Conservation (phyloP, 2,797 vertebrate species). For the Bufotes viridis region DNA sequence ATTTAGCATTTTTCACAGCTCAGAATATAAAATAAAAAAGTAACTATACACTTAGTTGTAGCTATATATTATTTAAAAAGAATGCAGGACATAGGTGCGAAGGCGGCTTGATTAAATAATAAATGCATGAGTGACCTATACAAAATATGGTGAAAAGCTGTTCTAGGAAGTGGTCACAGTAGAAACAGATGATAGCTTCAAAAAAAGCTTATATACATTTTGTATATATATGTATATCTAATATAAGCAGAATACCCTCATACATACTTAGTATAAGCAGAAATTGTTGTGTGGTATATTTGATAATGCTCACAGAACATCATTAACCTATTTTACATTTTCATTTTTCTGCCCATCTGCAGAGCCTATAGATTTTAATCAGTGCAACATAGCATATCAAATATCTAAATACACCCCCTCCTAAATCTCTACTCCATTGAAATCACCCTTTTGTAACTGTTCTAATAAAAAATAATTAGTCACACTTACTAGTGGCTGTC, state of each 20-base stretch:
- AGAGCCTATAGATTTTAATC: slow-evolving; percentile 2
- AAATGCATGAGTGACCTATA: too few relatives aligned
- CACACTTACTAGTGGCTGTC: slow-evolving; percentile 62
- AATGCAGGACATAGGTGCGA: background rate
- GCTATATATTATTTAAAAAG: background rate
- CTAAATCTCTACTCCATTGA: slow-evolving; percentile 22
- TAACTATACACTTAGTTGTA: background rate
- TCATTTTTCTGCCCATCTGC: background rate
- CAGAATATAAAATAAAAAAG: too few relatives aligned
- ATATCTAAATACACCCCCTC: background rate
- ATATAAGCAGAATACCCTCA: background rate
- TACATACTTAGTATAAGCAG: background rate
- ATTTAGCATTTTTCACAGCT: background rate
- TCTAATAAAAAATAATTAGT: slow-evolving; percentile 63
- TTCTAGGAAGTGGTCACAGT: too few relatives aligned
- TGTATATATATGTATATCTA: too few relatives aligned
- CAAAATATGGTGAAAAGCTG: too few relatives aligned
- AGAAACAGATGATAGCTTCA: too few relatives aligned
- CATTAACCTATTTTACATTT: background rate
- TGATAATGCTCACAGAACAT: background rate
- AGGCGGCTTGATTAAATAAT: too few relatives aligned
- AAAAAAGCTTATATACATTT: too few relatives aligned
- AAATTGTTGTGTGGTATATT: background rate
- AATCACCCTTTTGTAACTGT: slow-evolving; percentile 49
- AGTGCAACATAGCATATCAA: slow-evolving; percentile 6